Conservation (phyloP, 2,113 vertebrate species). For the Chitala chitala region DNA sequence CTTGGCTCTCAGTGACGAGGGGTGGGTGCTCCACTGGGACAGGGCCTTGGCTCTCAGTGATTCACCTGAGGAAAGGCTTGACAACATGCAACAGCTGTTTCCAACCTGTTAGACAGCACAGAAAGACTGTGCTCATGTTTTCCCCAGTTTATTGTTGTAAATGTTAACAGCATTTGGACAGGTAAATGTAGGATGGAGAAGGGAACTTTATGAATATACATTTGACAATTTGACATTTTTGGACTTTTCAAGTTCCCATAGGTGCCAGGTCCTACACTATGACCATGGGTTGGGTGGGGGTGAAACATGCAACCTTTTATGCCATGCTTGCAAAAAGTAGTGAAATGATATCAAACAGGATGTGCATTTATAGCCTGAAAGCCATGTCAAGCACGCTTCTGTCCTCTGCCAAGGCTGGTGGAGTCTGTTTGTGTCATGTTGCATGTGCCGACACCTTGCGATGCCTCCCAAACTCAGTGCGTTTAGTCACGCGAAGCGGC, state of each 20-base stretch:
- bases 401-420: background rate
- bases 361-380: background rate
- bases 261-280: no score
- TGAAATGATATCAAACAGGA: conserved; percentile 30
- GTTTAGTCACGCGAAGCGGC: conserved; percentile 27
- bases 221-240: no score
- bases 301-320: conserved; percentile 18
- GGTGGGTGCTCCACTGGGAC: background rate
- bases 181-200: no score
- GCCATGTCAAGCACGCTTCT: conserved; percentile 24
- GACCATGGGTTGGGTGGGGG: no score
- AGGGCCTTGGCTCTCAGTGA: conserved; percentile 22
- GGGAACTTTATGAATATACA: no score
- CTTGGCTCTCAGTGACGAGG: conserved; percentile 19
- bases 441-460: background rate
- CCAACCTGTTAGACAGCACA: no score
- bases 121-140: no score
- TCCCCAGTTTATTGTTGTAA: no score
- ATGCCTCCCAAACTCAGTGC: background rate
- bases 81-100: no score
- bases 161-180: no score
- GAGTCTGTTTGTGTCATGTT: background rate
- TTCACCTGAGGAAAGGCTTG: no score
- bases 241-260: no score
- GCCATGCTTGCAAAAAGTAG: conserved; percentile 32